Evolutionary conservation across 2,113 vertebrate genomes (phyloP).

Genomic region (Xiphophorus hellerii): DNA sequence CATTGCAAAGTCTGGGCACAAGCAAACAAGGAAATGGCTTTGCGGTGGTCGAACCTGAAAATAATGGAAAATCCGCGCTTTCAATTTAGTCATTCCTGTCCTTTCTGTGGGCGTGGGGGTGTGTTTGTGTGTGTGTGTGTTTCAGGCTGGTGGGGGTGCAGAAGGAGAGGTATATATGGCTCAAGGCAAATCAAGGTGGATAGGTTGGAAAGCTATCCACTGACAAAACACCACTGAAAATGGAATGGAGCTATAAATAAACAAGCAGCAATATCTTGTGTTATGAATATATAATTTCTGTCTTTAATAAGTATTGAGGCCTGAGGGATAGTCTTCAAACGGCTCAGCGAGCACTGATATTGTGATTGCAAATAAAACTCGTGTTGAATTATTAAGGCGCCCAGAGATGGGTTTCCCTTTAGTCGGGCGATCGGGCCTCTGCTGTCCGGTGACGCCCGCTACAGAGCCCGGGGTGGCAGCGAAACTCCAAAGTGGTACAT

Average conservation of each 20-base stretch:
- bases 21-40: slow-evolving; percentile 73
- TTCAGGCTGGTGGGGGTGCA: background rate
- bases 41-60: slow-evolving; percentile 80
- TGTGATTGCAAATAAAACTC: slow-evolving; percentile 79
- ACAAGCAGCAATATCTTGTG: slow-evolving; percentile 92
- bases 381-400: slow-evolving; percentile 82
- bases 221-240: slow-evolving; percentile 89
- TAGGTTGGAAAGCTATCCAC: slow-evolving; percentile 84
- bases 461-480: slow-evolving; percentile 23
- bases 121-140: background rate
- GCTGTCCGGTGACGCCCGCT: slow-evolving; percentile 44
- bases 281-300: slow-evolving; percentile 97
- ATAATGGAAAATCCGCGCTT: slow-evolving; percentile 83
- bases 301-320: slow-evolving; percentile 90
- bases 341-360: slow-evolving; percentile 84
- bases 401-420: slow-evolving; percentile 51
- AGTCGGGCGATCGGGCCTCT: slow-evolving; percentile 47
- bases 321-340: slow-evolving; percentile 85
- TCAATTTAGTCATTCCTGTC: slow-evolving; percentile 83
- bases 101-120: slow-evolving; percentile 1
- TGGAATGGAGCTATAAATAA: slow-evolving; percentile 94
- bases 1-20: slow-evolving; percentile 69
- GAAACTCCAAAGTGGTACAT: slow-evolving; percentile 13
- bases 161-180: slow-evolving; percentile 46
- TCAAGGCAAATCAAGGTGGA: slow-evolving; percentile 83